Evolutionary conservation across 2,888 invertebrate species (phyloP).

Genomic region (Brachyptera putata): DNA sequence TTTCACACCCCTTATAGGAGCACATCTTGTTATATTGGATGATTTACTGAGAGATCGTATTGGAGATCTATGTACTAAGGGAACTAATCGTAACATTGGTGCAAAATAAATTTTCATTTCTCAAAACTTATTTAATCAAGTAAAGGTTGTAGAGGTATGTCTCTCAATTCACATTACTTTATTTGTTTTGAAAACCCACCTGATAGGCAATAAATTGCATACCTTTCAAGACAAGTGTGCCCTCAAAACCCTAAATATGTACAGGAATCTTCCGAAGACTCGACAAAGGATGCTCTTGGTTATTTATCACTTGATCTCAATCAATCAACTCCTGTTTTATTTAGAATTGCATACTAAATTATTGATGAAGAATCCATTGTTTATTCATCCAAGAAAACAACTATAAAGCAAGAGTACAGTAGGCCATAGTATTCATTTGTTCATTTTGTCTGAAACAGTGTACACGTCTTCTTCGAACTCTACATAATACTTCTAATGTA

Average conservation of each 20-base stretch:
- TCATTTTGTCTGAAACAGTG: background rate
- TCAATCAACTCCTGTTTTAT: conserved; percentile 29
- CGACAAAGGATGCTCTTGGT: conserved; percentile 31
- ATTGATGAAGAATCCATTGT: too few relatives aligned
- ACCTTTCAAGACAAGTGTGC: conserved; percentile 32
- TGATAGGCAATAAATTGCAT: conserved; percentile 32
- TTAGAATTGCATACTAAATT: background rate
- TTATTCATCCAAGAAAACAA: too few relatives aligned
- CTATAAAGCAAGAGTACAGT: conserved; percentile 28
- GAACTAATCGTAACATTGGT: conserved; percentile 7
- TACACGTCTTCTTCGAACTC: background rate
- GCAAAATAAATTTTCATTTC: conserved; percentile 31
- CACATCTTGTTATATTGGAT: background rate
- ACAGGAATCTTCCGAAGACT: conserved; percentile 32
- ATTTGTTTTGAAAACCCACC: conserved; percentile 35
- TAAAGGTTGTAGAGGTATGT: conserved; percentile 34
- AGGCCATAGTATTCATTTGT: background rate
- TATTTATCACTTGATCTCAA: conserved; percentile 34
- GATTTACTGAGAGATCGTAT: conserved; percentile 7
- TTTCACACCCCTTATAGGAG: background rate
- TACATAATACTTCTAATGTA: background rate
- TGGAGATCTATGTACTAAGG: conserved; percentile 16
- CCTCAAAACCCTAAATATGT: conserved; percentile 33
- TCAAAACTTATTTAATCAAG: conserved; percentile 35
- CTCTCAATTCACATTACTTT: conserved; percentile 35